Base-by-base conservation (phyloP, 2,797 vertebrate genomes). In the Cyprinella venusta region DNA sequence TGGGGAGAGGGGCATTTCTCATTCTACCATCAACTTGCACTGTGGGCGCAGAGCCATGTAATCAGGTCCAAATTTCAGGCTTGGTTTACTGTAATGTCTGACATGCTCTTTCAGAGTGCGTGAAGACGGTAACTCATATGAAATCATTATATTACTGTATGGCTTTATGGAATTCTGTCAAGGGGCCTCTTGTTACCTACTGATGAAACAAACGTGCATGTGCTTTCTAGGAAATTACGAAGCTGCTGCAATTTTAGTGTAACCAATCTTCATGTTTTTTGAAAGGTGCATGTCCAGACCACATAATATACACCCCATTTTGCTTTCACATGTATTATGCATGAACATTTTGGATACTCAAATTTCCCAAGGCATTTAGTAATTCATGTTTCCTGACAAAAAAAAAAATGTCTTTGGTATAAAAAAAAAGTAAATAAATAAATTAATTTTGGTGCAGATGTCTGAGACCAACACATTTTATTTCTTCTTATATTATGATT, bases 1-100 rank as follows among this genome's bases (percentile, higher is more conserved):
- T 36, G 4, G 69, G 81, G 33, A 24, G 85, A 68, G 88, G 30
- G 71, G 83, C 74, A 71, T 84, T 79, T 75, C 91, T 93, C 92
- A 93, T 88, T 94, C 91, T 94, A 94, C 93, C 93, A 94, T 94
- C 93, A 94, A 94, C 91, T 94, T 85, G 42, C 85, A 68, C 45
- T 63, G 86, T 84, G 63, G 86, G 90, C 91, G 50, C 52, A n/a
- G 80, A 83, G 90, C 89, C 87, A 81, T 45, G 88, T 87, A 94
- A 92, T 94, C 92, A 93, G 85, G 75, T 89, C 89, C 79, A 84
- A 87, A 90, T 92, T 93, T 91, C 89, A 93, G 88, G 91, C 90
- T 88, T 72, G 90, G 90, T 91, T 92, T 88, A 84, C 86, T 38
- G 84, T 78, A 45, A 81, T 61, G 82, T 89, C 87, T 88, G 40